These are phyloP conservation scores for Bombyx mori DNA, from an alignment of 1,140 invertebrate genomes.

Conservation along the genomic window ASM3026992v2 NC_085114.1:10836001-10836500, in stretches of 20 bases:
- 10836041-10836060: too few relatives aligned
- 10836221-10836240: too few relatives aligned
- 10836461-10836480: conserved; percentile 45
- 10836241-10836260: not conserved
- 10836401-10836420: conserved; percentile 69
- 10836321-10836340: conserved; percentile 54
- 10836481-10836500: conserved; percentile 21
- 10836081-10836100: too few relatives aligned
- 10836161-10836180: too few relatives aligned
- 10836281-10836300: conserved; percentile 36
- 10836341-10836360: conserved; percentile 33
- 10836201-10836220: too few relatives aligned
- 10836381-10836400: conserved; percentile 66
- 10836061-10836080: too few relatives aligned
- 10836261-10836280: conserved; percentile 9
- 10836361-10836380: conserved; percentile 41
- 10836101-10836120: too few relatives aligned
- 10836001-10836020: too few relatives aligned
- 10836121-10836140: too few relatives aligned
- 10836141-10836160: too few relatives aligned
- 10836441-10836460: conserved; percentile 57
- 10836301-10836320: conserved; percentile 37
- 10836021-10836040: too few relatives aligned
- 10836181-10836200: too few relatives aligned
- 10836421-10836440: conserved; percentile 50